Evolutionary conservation across 2,888 invertebrate genomes (phyloP), one percentile per base, ranked within the genome.

Genomic region (Allolobophora icterica): DNA sequence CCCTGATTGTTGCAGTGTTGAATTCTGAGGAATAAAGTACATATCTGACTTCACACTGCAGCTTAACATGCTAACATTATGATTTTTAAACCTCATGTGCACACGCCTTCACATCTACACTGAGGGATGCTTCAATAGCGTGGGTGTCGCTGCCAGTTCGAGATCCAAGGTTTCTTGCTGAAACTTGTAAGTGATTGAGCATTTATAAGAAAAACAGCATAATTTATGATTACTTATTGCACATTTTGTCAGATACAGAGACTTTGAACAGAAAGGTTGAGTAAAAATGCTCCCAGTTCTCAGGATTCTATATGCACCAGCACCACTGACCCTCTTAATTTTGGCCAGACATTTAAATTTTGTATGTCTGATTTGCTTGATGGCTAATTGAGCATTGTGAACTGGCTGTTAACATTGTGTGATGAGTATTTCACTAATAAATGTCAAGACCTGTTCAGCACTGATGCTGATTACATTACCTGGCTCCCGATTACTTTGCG

Each of bases 1-100:
- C 52, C 8, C 52, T 52, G 52, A 52, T 24, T 52, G 21, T 38
- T 38, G 38, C 38, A 38, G 38, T 38, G 38, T 38, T 52, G 21
- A 52, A 52, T 52, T 71, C 71, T 71, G 71, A n/a, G n/a, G n/a
- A 71, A n/a, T 71, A n/a, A n/a, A n/a, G 71, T 71, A 71, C 71
- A 71, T 30, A 30, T 58, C 2, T 58, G 58, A 11, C 15, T 58
- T 58, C 24, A 58, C 13, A 58, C 24, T 30, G 58, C 8, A 4
- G 58, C 58, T 58, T n/a, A n/a, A n/a, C n/a, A n/a, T n/a, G n/a
- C n/a, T 17, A 30, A 58, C 58, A 58, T 58, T 58, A 30, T 58
- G 58, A 30, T 30, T 58, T 58, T 30, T 30, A 58, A 58, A 30
- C 58, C 24, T 58, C 24, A 24, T 58, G 24, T 58, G 30, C 58